Percentiles rank a stretch among this genome's conserved stretches.
phyloP scores from a whole-genome alignment of 2,113 vertebrate species.

The Quiscalus mexicanus region DNA sequence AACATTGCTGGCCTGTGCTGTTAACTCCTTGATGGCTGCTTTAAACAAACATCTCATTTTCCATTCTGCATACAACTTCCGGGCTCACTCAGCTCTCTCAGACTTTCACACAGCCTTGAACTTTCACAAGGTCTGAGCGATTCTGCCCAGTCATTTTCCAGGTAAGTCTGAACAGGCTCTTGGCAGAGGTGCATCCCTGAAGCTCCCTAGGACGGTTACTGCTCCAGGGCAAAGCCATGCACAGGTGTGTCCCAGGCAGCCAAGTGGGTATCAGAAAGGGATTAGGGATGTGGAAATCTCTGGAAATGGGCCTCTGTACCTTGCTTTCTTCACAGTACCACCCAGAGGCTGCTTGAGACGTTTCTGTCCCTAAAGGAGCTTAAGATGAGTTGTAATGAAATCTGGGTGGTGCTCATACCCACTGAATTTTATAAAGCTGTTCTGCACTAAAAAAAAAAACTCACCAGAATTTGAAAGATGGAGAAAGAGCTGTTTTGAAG shows the following conservation, averaged over 20 bases:
- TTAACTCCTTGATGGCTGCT: not conserved
- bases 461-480: not conserved
- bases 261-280: not conserved
- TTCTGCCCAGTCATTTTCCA: not conserved
- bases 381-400: not conserved
- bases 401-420: not conserved
- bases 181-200: not conserved
- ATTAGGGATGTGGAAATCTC: not conserved
- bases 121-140: not conserved
- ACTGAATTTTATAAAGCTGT: not conserved
- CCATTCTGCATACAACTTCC: not conserved
- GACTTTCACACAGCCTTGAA: not conserved
- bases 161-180: slow-evolving; percentile 16
- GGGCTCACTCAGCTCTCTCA: not conserved
- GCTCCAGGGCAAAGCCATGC: not conserved
- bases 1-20: not conserved
- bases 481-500: not conserved
- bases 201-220: not conserved
- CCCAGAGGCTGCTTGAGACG: accelerated
- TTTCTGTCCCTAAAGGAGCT: not conserved
- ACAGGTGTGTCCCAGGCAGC: not conserved
- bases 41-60: not conserved
- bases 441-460: not conserved
- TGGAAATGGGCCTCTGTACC: not conserved
- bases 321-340: not conserved